These are phyloP conservation scores for Melospiza georgiana DNA, from an alignment of 2,113 vertebrate species.

Conservation along the genomic window DNA sequence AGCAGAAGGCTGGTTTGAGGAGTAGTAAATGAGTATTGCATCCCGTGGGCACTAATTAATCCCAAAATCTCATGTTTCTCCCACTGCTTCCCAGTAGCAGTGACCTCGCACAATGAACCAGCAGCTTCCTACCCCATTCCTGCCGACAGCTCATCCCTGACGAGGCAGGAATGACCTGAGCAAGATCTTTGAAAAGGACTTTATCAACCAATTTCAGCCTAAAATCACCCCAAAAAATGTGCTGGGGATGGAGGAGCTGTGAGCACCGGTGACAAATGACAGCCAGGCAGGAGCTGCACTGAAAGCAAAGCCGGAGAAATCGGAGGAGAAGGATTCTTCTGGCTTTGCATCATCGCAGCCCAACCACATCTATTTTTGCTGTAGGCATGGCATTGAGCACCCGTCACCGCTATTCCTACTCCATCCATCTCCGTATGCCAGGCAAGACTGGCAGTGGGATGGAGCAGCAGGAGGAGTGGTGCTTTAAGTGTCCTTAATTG, in stretches of 20 bases:
- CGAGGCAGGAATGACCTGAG: neutral
- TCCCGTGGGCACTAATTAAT: neutral
- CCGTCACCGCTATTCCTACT: constrained; percentile 59
- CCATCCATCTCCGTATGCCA: neutral
- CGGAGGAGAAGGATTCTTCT: constrained; percentile 60
- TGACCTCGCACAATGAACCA: neutral
- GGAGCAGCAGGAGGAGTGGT: neutral
- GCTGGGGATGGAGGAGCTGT: neutral
- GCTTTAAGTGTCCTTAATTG: neutral
- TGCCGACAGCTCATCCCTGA: fast-evolving
- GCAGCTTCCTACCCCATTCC: neutral
- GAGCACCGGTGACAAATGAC: fast-evolving
- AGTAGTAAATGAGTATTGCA: neutral
- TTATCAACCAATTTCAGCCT: neutral
- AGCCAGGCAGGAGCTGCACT: neutral
- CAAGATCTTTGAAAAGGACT: neutral
- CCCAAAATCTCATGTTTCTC: neutral
- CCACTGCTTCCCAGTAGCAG: neutral
- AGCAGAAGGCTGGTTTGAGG: neutral
- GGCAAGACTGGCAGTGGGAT: neutral
- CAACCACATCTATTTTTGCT: constrained; percentile 64
- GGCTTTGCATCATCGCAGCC: constrained; percentile 55
- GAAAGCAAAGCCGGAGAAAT: constrained; percentile 42
- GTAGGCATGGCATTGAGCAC: constrained; percentile 21
- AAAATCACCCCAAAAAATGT: neutral